Percentiles rank a stretch among this genome's conserved stretches.
Conservation (phyloP, 2,113 vertebrate species). For the Clarias gariepinus region DNA sequence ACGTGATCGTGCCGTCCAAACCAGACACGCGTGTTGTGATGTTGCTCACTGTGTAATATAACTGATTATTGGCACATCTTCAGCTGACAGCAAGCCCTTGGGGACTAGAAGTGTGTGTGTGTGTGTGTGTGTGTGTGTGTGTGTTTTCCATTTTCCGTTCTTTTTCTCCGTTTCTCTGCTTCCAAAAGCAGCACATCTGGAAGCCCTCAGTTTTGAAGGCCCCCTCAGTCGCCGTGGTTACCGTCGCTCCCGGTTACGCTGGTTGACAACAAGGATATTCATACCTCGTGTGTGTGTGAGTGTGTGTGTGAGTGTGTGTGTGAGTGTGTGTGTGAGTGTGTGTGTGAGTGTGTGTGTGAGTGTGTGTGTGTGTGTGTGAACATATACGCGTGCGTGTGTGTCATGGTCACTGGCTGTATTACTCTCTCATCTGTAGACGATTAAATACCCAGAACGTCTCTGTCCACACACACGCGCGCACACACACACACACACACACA, state of each 20-base stretch:
- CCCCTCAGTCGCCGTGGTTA: constrained; percentile 39
- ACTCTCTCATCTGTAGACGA: background rate
- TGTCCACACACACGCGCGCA: background rate
- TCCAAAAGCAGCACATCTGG: constrained; percentile 53
- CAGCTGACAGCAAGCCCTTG: background rate
- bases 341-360: constrained; percentile 1
- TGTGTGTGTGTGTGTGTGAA: background rate
- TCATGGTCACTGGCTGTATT: background rate
- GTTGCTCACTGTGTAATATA: background rate
- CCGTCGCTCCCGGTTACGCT: constrained; percentile 45
- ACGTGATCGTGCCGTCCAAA: too few relatives aligned
- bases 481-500: background rate
- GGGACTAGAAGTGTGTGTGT: background rate
- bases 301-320: background rate
- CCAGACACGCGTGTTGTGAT: background rate
- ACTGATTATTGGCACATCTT: background rate
- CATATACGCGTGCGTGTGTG: background rate
- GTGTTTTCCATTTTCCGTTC: background rate
- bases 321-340: background rate
- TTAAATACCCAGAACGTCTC: background rate
- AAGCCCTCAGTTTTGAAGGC: constrained; percentile 40
- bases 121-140: background rate
- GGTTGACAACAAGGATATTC: constrained; percentile 39
- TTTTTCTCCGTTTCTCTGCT: background rate
- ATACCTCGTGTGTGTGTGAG: constrained; percentile 6